Evolutionary conservation across 2,113 vertebrate species (phyloP).

Genomic region (Deroptyus accipitrinus): DNA sequence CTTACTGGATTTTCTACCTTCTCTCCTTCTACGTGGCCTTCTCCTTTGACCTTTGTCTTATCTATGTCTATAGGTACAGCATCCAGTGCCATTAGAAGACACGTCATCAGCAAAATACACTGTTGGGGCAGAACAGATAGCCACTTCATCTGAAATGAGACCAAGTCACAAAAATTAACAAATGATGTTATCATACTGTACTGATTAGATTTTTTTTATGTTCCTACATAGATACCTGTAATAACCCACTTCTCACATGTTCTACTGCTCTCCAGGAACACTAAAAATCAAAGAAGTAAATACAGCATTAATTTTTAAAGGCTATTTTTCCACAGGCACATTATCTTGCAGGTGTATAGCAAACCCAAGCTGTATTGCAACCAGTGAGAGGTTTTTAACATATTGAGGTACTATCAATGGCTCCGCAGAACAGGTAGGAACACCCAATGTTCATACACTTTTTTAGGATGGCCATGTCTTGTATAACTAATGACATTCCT

Average conservation of each 20-base stretch:
- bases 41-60: constrained; percentile 87
- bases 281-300: neutral
- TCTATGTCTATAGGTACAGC: constrained; percentile 92
- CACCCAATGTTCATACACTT: neutral
- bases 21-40: constrained; percentile 75
- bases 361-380: neutral
- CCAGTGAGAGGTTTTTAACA: neutral
- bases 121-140: constrained; percentile 51
- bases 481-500: neutral
- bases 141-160: constrained; percentile 83
- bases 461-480: neutral
- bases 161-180: neutral
- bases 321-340: neutral
- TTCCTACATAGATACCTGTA: neutral
- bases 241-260: neutral
- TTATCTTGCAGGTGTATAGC: neutral
- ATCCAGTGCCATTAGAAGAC: constrained; percentile 74
- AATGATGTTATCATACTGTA: neutral
- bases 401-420: neutral
- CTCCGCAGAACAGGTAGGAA: neutral
- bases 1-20: constrained; percentile 87
- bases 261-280: neutral
- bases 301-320: neutral
- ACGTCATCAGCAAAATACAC: constrained; percentile 74
- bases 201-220: neutral